Conservation (phyloP, 2,888 invertebrate species). For the Agrochola lota region DNA sequence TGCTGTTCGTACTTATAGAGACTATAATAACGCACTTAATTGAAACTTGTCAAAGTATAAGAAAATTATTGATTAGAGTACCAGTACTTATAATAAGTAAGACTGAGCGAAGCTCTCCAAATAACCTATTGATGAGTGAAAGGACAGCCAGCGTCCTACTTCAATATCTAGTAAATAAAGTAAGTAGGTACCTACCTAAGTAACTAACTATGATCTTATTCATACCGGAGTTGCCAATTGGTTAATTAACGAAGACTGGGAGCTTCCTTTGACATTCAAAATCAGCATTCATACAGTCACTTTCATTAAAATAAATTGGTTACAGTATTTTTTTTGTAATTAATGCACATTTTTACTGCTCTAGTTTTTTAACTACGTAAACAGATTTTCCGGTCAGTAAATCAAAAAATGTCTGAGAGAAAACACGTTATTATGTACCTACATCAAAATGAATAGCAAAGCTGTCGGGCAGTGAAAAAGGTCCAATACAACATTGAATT, state of each 20-base stretch:
- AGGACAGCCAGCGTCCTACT: not conserved
- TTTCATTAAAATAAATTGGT: constrained; percentile 34
- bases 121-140: not conserved
- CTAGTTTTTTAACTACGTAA: not conserved
- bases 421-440: not conserved
- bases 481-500: constrained; percentile 22
- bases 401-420: not conserved
- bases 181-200: constrained; percentile 11
- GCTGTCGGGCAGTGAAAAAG: not conserved
- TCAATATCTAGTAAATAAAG: not conserved
- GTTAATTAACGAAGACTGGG: constrained; percentile 35
- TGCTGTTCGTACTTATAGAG: not conserved
- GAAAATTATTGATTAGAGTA: constrained; percentile 11
- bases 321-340: not conserved
- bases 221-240: constrained; percentile 39
- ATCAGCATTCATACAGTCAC: constrained; percentile 22
- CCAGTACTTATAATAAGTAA: not conserved
- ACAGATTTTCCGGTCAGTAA: not conserved
- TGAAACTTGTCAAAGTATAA: not conserved
- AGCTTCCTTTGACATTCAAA: constrained; percentile 42
- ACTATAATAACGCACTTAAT: not conserved
- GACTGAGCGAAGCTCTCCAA: not conserved
- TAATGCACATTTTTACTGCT: constrained; percentile 1
- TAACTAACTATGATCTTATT: constrained; percentile 22
- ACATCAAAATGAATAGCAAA: constrained; percentile 34